Evolutionary conservation across 1,140 invertebrate genomes (phyloP).

Genomic region (Elysia chlorotica): DNA sequence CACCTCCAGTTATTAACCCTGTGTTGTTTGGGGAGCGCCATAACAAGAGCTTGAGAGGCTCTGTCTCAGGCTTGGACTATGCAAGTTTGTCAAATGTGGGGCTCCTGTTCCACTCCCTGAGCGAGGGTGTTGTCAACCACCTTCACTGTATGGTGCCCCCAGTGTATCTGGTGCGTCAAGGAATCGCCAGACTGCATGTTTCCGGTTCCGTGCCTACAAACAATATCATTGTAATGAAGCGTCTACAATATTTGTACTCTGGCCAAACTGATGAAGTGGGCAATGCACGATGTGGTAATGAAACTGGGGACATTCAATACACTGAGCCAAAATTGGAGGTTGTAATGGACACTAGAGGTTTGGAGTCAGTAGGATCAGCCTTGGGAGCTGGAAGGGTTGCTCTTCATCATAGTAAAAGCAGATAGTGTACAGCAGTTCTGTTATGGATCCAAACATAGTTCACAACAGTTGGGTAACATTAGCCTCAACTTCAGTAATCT

Average conservation of each 20-base stretch:
- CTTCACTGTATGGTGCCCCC: slow-evolving; percentile 4
- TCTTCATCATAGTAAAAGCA: no score
- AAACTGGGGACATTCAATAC: no score
- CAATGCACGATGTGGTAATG: no score
- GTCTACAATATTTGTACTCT: neutral
- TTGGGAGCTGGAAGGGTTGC: slow-evolving; percentile 1
- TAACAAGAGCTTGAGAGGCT: neutral
- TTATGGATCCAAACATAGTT: no score
- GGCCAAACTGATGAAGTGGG: neutral
- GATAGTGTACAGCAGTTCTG: no score
- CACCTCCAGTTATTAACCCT: neutral
- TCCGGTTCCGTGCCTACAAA: slow-evolving; percentile 3
- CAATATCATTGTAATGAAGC: neutral
- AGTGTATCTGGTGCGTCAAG: neutral
- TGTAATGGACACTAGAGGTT: neutral
- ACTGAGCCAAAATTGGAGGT: no score
- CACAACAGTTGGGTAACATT: no score
- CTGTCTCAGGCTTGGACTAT: neutral
- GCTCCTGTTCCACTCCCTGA: neutral
- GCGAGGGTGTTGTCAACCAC: slow-evolving; percentile 11
- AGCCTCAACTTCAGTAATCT: no score
- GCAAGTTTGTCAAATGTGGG: slow-evolving; percentile 3
- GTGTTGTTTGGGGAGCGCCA: slow-evolving; percentile 10
- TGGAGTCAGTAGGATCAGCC: neutral
- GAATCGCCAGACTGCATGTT: neutral